These are phyloP conservation scores for Gadopsis marmoratus DNA, from an alignment of 2,797 vertebrate species.

Conservation along the genomic window DNA sequence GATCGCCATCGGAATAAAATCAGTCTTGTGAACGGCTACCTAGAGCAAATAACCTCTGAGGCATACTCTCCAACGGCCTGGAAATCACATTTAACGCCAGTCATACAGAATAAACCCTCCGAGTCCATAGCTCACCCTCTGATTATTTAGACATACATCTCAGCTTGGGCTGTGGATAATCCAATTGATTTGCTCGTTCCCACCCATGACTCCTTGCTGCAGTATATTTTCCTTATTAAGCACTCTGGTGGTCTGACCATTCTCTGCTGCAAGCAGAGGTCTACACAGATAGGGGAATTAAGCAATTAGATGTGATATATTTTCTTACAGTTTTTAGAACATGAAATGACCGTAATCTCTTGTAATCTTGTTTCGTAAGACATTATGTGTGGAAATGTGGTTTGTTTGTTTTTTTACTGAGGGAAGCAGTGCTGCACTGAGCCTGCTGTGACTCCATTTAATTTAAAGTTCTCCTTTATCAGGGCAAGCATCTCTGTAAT, in stretches of 20 bases:
- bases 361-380: slow-evolving; percentile 40
- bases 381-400: background rate
- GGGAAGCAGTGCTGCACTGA: background rate
- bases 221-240: slow-evolving; percentile 56
- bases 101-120: slow-evolving; percentile 46
- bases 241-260: slow-evolving; percentile 21
- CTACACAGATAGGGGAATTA: background rate
- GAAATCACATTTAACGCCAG: slow-evolving; percentile 57
- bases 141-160: slow-evolving; percentile 53
- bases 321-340: slow-evolving; percentile 5
- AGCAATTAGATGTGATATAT: background rate
- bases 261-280: slow-evolving; percentile 2
- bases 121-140: slow-evolving; percentile 31
- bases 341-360: slow-evolving; percentile 5
- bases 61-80: slow-evolving; percentile 54
- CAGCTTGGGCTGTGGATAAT: slow-evolving; percentile 41
- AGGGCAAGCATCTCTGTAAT: slow-evolving; percentile 61
- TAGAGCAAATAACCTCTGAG: slow-evolving; percentile 59
- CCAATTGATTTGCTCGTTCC: slow-evolving; percentile 58
- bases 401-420: slow-evolving; percentile 7
- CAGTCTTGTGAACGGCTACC: slow-evolving; percentile 20
- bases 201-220: slow-evolving; percentile 44
- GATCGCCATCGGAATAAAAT: slow-evolving; percentile 48
- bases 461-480: slow-evolving; percentile 66
- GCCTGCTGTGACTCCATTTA: slow-evolving; percentile 44